These are phyloP conservation scores for Eutrigla gurnardus DNA, from an alignment of 2,797 vertebrate genomes.

Conservation along the genomic window DNA sequence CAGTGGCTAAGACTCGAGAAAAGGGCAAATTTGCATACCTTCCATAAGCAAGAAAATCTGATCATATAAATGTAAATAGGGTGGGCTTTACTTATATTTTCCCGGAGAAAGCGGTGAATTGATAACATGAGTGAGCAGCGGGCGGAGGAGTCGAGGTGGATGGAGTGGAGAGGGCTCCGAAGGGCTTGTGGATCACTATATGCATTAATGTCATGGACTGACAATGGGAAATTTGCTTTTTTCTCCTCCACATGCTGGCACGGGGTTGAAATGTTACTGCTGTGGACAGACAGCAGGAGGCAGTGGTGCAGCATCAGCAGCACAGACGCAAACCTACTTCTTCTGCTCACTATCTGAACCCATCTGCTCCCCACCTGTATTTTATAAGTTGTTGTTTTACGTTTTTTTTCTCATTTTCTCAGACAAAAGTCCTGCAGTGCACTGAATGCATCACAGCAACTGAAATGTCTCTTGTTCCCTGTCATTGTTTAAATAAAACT, in stretches of 20 bases:
- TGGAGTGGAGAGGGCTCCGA: constrained; percentile 63
- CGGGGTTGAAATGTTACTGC: constrained; percentile 33
- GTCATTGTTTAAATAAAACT: neutral
- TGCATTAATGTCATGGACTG: constrained; percentile 65
- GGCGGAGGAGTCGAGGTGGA: constrained; percentile 40
- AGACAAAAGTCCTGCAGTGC: neutral
- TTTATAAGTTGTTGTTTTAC: neutral
- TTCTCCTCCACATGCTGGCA: constrained; percentile 2
- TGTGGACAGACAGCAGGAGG: constrained; percentile 70
- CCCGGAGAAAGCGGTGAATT: constrained; percentile 76
- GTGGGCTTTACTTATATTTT: constrained; percentile 84
- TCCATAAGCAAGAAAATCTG: constrained; percentile 83
- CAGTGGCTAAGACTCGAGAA: constrained; percentile 71
- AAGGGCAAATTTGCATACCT: constrained; percentile 86
- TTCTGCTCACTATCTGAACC: neutral
- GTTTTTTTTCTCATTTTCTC: neutral
- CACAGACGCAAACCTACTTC: constrained; percentile 14
- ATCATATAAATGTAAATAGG: constrained; percentile 90
- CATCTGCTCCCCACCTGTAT: neutral
- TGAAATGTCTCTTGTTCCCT: neutral
- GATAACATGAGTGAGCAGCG: constrained; percentile 69
- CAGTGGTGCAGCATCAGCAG: constrained; percentile 60
- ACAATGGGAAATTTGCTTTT: constrained; percentile 37
- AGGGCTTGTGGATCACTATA: constrained; percentile 60
- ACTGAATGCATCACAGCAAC: neutral